These are phyloP conservation scores for Lathronympha strigana DNA, from an alignment of 2,888 invertebrate species.

Conservation along the genomic window DNA sequence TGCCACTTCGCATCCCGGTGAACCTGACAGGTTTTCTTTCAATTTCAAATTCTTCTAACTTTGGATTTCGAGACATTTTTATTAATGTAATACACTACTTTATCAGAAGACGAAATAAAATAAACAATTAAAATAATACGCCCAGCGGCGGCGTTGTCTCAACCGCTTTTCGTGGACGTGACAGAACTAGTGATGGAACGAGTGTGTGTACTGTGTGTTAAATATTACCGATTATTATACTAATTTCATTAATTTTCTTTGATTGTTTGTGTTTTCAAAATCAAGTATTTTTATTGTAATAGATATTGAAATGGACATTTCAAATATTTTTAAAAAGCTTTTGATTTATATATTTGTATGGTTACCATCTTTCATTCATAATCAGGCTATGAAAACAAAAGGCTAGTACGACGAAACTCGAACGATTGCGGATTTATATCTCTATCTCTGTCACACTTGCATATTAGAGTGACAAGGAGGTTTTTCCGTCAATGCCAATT, in stretches of 20 bases:
- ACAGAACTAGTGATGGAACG: conserved; percentile 37
- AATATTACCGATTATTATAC: conserved; percentile 23
- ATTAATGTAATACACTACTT: conserved; percentile 4
- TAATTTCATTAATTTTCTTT: conserved; percentile 17
- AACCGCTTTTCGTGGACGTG: conserved; percentile 38
- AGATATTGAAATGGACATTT: too few species aligned
- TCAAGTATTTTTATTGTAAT: too few species aligned
- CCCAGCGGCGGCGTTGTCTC: conserved; percentile 24
- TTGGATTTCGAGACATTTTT: conserved; percentile 66
- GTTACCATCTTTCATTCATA: too few species aligned
- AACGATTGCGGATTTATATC: too few species aligned
- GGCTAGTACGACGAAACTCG: too few species aligned
- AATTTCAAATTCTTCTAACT: conserved; percentile 71
- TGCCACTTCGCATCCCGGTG: conserved; percentile 53
- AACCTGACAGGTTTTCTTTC: conserved; percentile 61
- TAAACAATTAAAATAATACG: conserved; percentile 37
- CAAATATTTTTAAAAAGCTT: too few species aligned
- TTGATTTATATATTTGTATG: too few species aligned
- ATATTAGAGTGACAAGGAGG: too few species aligned
- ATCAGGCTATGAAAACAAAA: background rate
- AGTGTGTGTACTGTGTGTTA: background rate
- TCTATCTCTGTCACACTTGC: too few species aligned
- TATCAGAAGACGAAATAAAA: conserved; percentile 26
- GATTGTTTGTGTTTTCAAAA: too few species aligned
- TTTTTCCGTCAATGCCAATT: too few species aligned